Conservation (phyloP, 2,888 invertebrate genomes). For the Ecdyonurus torrentis region DNA sequence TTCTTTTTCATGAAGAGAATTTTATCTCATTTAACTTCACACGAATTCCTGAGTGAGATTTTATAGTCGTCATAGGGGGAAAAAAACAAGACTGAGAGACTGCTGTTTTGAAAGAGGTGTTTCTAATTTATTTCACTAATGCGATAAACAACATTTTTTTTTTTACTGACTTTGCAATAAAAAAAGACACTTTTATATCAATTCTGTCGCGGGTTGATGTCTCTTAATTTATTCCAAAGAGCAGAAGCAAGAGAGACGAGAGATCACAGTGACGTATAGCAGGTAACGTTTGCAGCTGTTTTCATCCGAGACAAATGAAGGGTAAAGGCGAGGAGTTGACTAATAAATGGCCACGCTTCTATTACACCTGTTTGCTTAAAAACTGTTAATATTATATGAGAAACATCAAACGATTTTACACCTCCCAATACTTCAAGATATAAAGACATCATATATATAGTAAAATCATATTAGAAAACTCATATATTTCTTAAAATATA, state of each 20-base stretch:
- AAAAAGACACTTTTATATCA: not conserved
- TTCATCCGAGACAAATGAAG: not conserved
- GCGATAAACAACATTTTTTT: not conserved
- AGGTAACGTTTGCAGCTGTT: not conserved
- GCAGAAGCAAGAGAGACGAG: no score
- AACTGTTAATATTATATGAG: not conserved
- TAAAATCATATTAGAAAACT: not conserved
- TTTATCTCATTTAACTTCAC: not conserved
- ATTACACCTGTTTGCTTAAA: not conserved
- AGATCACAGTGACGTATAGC: not conserved
- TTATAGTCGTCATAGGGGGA: no score
- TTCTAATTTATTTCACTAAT: not conserved
- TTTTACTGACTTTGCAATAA: not conserved
- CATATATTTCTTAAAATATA: no score
- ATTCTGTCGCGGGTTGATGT: not conserved
- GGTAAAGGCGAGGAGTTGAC: not conserved
- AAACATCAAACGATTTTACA: not conserved
- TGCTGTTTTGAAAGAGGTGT: not conserved
- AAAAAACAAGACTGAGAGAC: not conserved
- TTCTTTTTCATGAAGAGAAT: no score
- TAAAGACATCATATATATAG: not conserved
- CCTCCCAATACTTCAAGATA: not conserved
- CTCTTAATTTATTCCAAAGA: not conserved
- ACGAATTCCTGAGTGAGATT: not conserved
- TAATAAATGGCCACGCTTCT: not conserved